A percentile compares a stretch with the other conserved stretches of the same genome.
Conservation (phyloP, 2,113 vertebrate genomes). For the Colius striatus region DNA sequence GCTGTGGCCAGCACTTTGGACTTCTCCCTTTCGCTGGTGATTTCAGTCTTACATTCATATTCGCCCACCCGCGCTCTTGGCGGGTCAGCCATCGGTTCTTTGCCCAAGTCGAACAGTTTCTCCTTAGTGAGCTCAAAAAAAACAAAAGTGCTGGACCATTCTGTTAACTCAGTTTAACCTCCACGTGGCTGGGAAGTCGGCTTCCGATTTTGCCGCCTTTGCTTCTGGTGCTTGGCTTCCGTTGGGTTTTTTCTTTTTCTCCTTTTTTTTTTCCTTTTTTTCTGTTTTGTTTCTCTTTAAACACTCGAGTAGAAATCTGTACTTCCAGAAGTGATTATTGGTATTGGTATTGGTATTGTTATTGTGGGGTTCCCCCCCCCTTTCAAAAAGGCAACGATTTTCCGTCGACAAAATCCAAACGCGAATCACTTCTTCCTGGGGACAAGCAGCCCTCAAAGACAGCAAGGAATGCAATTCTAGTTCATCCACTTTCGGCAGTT, state of each 20-base stretch:
- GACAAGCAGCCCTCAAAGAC: slow-evolving; percentile 75
- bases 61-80: slow-evolving; percentile 73
- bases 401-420: slow-evolving; percentile 52
- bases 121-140: slow-evolving; percentile 76
- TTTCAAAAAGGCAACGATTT: slow-evolving; percentile 51
- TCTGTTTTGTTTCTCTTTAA: neutral
- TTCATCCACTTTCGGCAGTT: slow-evolving; percentile 99
- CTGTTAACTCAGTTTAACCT: slow-evolving; percentile 51
- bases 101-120: slow-evolving; percentile 78
- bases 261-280: neutral
- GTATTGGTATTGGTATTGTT: too few species aligned
- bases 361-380: neutral
- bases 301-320: slow-evolving; percentile 9
- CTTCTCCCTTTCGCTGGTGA: slow-evolving; percentile 95
- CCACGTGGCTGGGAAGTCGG: neutral
- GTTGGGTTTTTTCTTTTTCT: neutral
- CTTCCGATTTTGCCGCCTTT: slow-evolving; percentile 36
- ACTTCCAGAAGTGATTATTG: slow-evolving; percentile 59
- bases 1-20: slow-evolving; percentile 96
- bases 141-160: slow-evolving; percentile 80
- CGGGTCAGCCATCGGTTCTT: slow-evolving; percentile 75
- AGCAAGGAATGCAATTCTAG: slow-evolving; percentile 85
- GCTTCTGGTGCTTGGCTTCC: slow-evolving; percentile 33
- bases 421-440: slow-evolving; percentile 77
- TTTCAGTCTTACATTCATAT: slow-evolving; percentile 90